Evolutionary conservation across 2,113 vertebrate genomes (phyloP).

Genomic region (Oxyura jamaicensis): DNA sequence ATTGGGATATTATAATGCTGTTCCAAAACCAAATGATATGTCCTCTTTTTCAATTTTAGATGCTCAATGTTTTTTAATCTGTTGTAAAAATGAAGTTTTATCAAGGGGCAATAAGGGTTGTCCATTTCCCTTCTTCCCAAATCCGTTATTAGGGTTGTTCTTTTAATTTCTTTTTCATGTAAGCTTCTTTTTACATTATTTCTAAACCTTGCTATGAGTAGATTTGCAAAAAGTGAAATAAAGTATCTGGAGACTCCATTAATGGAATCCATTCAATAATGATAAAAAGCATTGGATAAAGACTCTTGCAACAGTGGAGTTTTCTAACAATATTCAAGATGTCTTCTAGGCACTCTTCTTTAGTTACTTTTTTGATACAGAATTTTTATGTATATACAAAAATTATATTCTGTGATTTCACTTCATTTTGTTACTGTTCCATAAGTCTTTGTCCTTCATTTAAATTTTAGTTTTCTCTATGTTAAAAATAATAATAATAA

Average conservation of each 20-base stretch:
- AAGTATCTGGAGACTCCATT: conserved; percentile 7
- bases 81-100: not conserved
- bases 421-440: not conserved
- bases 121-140: not conserved
- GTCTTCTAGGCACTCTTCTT: not conserved
- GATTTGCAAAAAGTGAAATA: not conserved
- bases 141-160: not conserved
- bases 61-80: not conserved
- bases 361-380: not conserved
- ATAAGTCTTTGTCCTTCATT: not conserved
- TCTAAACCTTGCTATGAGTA: not conserved
- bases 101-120: not conserved
- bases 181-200: conserved; percentile 20
- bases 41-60: not conserved
- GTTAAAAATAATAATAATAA: not conserved
- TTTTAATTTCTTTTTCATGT: conserved; percentile 15
- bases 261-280: conserved; percentile 1
- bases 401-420: not conserved
- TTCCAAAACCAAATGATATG: not conserved
- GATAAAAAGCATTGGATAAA: not conserved
- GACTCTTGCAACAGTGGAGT: not conserved
- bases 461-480: conserved; percentile 8
- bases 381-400: not conserved
- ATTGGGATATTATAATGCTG: not conserved
- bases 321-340: not conserved